Conservation (phyloP, 2,888 invertebrate genomes). For the Coelinius sp. region DNA sequence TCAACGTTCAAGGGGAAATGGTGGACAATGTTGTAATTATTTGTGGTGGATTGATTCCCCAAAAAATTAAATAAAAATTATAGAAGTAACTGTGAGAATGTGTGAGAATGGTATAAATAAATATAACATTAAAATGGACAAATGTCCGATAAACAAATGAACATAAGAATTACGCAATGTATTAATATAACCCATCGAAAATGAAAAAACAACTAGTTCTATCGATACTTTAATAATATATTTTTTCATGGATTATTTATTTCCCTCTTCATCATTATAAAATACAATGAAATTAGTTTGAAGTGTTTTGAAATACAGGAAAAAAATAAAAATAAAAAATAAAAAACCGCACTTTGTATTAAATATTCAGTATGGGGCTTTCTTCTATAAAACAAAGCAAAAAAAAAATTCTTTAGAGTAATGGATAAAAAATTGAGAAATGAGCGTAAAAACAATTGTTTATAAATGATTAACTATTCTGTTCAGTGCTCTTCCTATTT, state of each 20-base stretch:
- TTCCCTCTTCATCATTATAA: slow-evolving; percentile 37
- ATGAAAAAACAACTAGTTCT: slow-evolving; percentile 47
- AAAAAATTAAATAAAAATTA: slow-evolving; percentile 28
- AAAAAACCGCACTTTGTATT: slow-evolving; percentile 53
- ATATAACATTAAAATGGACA: not conserved
- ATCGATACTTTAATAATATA: slow-evolving; percentile 57
- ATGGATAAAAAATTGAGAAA: slow-evolving; percentile 45
- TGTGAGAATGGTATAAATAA: not conserved
- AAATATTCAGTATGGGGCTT: slow-evolving; percentile 55
- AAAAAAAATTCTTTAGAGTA: slow-evolving; percentile 36
- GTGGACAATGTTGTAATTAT: slow-evolving; percentile 17
- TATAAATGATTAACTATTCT: slow-evolving; percentile 2
- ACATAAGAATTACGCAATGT: slow-evolving; percentile 51
- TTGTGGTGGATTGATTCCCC: slow-evolving; percentile 3
- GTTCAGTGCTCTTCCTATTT: slow-evolving; percentile 21
- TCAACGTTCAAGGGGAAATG: slow-evolving; percentile 20
- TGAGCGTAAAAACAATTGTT: slow-evolving; percentile 22
- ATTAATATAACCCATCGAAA: slow-evolving; percentile 53
- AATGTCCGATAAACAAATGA: slow-evolving; percentile 15
- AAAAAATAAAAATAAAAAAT: slow-evolving; percentile 25
- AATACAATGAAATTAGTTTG: not conserved
- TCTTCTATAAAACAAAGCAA: slow-evolving; percentile 54
- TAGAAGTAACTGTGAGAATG: not conserved
- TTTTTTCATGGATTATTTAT: slow-evolving; percentile 61
- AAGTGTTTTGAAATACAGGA: slow-evolving; percentile 12